Conservation (phyloP, 2,888 invertebrate genomes). For the Scrobipalpa costella region DNA sequence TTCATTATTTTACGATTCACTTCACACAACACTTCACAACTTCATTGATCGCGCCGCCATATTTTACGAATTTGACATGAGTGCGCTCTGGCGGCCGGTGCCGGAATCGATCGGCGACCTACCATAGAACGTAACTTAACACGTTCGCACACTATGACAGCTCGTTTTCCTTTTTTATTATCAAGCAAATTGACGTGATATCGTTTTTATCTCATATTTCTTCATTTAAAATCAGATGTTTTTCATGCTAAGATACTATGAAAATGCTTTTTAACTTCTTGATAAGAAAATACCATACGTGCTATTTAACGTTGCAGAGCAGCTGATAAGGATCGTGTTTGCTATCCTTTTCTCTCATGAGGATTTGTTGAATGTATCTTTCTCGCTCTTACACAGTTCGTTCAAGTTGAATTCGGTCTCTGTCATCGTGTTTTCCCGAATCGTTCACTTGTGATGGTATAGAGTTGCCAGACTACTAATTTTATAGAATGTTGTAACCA, state of each 20-base stretch:
- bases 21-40: constrained; percentile 76
- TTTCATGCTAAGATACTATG: neutral
- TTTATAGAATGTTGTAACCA: neutral
- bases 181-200: neutral
- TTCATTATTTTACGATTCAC: constrained; percentile 76
- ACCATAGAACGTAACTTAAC: constrained; percentile 19
- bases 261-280: neutral
- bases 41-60: constrained; percentile 91
- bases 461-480: neutral
- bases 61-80: constrained; percentile 63
- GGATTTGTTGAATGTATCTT: neutral
- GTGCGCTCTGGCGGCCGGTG: constrained; percentile 74
- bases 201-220: neutral
- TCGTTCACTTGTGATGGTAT: neutral
- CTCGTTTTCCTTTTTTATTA: neutral
- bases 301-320: neutral
- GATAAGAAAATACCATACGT: neutral
- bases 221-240: neutral
- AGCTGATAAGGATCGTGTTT: neutral
- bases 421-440: neutral
- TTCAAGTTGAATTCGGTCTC: neutral
- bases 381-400: constrained; percentile 3
- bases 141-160: neutral
- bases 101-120: constrained; percentile 63
- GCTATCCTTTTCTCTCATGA: constrained; percentile 6